These are phyloP conservation scores for Drosophila rufa DNA, from an alignment of 1,140 invertebrate genomes.

Conservation along the genomic window DNA sequence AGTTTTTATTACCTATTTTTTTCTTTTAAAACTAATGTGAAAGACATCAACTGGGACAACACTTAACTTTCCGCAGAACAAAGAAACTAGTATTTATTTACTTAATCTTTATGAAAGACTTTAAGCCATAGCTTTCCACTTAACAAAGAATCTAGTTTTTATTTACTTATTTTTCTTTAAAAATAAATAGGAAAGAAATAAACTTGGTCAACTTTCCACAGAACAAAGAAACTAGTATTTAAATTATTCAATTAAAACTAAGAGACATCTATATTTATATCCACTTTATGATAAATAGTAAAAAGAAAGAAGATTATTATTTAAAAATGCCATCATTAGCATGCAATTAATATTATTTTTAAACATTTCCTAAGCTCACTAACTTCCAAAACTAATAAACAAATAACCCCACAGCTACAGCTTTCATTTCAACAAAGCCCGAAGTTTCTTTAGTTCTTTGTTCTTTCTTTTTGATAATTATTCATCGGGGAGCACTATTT, in stretches of 20 bases:
- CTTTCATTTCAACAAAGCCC: background rate
- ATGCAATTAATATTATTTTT: background rate
- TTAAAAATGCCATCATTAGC: no score
- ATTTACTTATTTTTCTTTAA: background rate
- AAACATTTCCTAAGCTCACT: background rate
- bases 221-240: slow-evolving; percentile 8
- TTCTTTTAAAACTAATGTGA: background rate
- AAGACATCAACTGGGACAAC: background rate
- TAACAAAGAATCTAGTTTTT: background rate
- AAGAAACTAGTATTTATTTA: slow-evolving; percentile 1
- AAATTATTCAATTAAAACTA: background rate
- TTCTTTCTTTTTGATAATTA: slow-evolving; percentile 3
- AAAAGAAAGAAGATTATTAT: no score
- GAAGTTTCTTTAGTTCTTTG: background rate
- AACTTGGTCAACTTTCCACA: background rate
- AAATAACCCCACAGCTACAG: background rate
- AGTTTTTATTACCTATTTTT: background rate
- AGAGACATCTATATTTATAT: background rate
- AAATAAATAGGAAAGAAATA: background rate
- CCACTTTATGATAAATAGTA: no score
- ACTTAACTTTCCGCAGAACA: background rate
- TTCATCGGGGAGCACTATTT: background rate
- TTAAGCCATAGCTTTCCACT: no score
- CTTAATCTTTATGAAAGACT: no score
- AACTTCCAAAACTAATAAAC: background rate